Percentiles rank a stretch among this genome's conserved stretches.
Conservation (phyloP, 2,113 vertebrate genomes). For the Lota lota region DNA sequence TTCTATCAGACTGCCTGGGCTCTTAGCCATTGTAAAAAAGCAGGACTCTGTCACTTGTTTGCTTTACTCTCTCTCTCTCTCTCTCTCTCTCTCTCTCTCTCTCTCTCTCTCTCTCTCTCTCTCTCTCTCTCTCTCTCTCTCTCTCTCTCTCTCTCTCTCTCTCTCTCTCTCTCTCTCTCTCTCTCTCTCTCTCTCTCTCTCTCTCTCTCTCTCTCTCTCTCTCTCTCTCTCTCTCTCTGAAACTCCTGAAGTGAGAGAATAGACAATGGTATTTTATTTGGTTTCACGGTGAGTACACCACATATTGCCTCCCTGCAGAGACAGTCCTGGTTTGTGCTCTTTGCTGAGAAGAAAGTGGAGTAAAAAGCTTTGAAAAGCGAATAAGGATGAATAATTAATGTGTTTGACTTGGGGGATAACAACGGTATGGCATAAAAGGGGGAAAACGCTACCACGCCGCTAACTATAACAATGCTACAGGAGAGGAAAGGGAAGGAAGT, state of each 20-base stretch:
- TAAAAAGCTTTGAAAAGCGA: constrained; percentile 67
- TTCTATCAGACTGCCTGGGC: no score
- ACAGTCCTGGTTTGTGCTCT: constrained; percentile 66
- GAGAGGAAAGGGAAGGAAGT: constrained; percentile 32
- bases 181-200: neutral
- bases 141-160: no score
- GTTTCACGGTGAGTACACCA: constrained; percentile 48
- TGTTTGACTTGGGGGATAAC: constrained; percentile 63
- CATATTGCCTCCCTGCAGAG: constrained; percentile 53
- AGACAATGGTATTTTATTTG: constrained; percentile 25
- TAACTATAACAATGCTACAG: constrained; percentile 48
- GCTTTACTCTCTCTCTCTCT: no score
- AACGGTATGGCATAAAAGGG: constrained; percentile 64
- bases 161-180: no score
- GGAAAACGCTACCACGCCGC: constrained; percentile 53
- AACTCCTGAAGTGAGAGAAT: constrained; percentile 35
- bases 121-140: no score
- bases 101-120: no score
- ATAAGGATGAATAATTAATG: constrained; percentile 71
- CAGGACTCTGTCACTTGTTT: no score
- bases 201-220: neutral
- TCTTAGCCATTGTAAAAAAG: no score
- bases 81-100: no score
- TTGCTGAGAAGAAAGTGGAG: constrained; percentile 59
- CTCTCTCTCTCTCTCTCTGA: constrained; percentile 14